Base-by-base conservation (phyloP, 1,140 invertebrate species). In the Portunus trituberculatus region DNA sequence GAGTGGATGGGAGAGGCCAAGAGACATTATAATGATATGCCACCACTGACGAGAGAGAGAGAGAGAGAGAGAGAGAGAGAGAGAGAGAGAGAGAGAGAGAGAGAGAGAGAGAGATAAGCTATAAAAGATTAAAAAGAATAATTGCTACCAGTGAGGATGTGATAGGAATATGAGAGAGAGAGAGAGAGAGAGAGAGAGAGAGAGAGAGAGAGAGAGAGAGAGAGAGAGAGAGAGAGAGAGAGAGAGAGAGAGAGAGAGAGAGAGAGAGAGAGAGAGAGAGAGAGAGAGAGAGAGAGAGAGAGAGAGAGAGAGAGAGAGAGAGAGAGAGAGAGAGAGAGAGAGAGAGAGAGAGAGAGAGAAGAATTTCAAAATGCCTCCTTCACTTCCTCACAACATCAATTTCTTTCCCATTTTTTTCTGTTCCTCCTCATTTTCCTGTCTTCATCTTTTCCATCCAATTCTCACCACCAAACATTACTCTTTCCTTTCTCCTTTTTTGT, bases 21-120 rank as follows among this genome's bases (percentile, higher is more conserved):
- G n/a, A 25, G 67, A 76, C 20, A 76, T 59, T 25, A 76, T 76
- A n/a, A 76, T 76, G 20, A n/a, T 76, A 76, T 76, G 67, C 52
- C 52, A 59, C 52, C 12, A 59, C 52, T 14, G 52, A n/a, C 20
- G 67, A n/a, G 67, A 76, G 67, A 76, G 67, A 76, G 67, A 76
- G 25, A 76, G 25, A 76, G 25, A 76, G 25, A n/a, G 16, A n/a
- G 67, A 76, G 25, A 76, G 67, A n/a, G 67, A 76, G 67, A 76
- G 67, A 76, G 67, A 76, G 67, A 76, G 67, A 76, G 67, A 76
- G 67, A 76, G 67, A 76, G 67, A 76, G 67, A 76, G 67, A 76
- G 67, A 76, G 67, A 76, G 67, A 76, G 67, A 76, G 67, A 76
- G 67, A 76, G 67, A 76, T 7, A 14, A 52, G 48, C 6, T 6